Percentiles rank a stretch among this genome's conserved stretches.
Conservation (phyloP, 2,797 vertebrate species). For the Picus viridis region DNA sequence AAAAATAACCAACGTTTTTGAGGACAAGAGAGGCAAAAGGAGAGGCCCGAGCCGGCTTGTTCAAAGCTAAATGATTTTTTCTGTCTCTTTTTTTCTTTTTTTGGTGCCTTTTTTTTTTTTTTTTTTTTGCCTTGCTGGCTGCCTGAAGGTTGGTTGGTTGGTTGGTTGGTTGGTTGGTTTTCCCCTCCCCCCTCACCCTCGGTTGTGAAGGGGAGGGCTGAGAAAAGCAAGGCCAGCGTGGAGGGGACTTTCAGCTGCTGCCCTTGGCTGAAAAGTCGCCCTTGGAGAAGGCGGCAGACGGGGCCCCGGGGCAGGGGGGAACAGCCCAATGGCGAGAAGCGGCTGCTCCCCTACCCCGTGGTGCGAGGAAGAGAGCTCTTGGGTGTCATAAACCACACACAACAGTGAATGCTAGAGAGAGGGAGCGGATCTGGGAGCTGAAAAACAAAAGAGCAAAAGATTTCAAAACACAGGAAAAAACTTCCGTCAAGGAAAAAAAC, state of each 20-base stretch:
- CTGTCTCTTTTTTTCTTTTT: not conserved
- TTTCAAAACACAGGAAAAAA: constrained; percentile 84
- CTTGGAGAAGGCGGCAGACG: constrained; percentile 58
- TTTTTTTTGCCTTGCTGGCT: constrained; percentile 56
- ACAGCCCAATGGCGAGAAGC: constrained; percentile 77
- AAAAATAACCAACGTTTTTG: constrained; percentile 71
- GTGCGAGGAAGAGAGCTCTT: constrained; percentile 73
- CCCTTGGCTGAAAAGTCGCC: constrained; percentile 72
- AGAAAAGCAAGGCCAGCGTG: constrained; percentile 63
- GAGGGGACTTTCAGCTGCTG: constrained; percentile 61
- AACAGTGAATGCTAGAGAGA: constrained; percentile 84
- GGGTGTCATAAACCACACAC: constrained; percentile 77
- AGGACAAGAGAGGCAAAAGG: constrained; percentile 69
- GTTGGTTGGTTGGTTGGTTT: too few relatives aligned
- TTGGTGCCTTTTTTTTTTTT: not conserved
- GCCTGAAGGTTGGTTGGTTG: constrained; percentile 54
- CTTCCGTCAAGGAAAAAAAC: constrained; percentile 75
- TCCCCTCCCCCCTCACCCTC: constrained; percentile 64
- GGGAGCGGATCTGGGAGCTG: constrained; percentile 86
- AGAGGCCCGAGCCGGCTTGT: constrained; percentile 68
- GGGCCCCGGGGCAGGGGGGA: constrained; percentile 64
- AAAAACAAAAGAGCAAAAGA: constrained; percentile 90
- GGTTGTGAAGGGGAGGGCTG: constrained; percentile 65
- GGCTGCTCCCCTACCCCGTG: constrained; percentile 80
- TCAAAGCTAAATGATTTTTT: constrained; percentile 75